Evolutionary conservation across 2,113 vertebrate genomes (phyloP), one percentile per base, ranked within the genome.

Genomic region (Sprattus sprattus): DNA sequence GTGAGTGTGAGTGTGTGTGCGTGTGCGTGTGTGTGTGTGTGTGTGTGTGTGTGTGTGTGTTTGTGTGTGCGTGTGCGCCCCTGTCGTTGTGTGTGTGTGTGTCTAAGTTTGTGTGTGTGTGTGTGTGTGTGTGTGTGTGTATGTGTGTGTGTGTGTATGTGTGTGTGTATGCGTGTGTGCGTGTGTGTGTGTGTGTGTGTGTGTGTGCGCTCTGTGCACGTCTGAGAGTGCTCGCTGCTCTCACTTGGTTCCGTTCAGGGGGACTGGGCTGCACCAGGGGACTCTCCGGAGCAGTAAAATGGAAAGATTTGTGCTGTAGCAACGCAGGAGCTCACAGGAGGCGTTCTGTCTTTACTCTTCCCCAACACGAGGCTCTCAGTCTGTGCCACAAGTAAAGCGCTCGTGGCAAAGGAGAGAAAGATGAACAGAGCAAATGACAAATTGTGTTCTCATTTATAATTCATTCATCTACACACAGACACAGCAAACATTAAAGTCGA

Each of bases 161-260:
- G n/a, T 10, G 60, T 67, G 60, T 10, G 60, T 67, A n/a, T 28
- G 60, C 10, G 60, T 28, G 60, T 67, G 60, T 28, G 2, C 28
- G 57, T n/a, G 6, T 22, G 4, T n/a, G 22, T 7, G 57, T 18
- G 57, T 60, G 20, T 6, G 1, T 60, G 60, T 25, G 60, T 25
- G 60, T 67, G 22, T 9, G 6, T 67, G 22, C 11, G 60, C 28
- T 25, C 22, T 64, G 60, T 64, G 60, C 28, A n/a, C 28, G 60
- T 67, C n/a, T 67, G n/a, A 2, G 54, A 5, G 54, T 57, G 54
- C 6, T 3, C 10, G 54, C 54, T 60, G 16, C n/a, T 67, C 60
- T 28, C 5, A 22, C 25, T 67, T 88, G 85, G 89, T 89, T 28
- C 86, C 90, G 85, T 91, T 90, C 89, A 83, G 81, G 89, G 89